Base-by-base conservation (phyloP, 2,888 invertebrate genomes). In the Byasa hedistus region DNA sequence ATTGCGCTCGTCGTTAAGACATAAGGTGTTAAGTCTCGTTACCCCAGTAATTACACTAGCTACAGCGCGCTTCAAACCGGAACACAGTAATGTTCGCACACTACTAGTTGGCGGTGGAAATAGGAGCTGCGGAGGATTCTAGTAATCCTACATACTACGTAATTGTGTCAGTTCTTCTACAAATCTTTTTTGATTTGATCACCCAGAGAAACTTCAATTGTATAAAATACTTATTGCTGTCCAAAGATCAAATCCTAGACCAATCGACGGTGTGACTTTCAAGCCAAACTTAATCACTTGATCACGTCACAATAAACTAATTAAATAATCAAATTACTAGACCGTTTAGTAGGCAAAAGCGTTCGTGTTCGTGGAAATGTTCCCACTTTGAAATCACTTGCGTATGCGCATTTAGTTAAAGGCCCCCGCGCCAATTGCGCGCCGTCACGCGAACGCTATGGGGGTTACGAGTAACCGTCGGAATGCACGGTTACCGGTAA, bases 401-500 rank as follows among this genome's bases (percentile, higher is more conserved):
- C 72, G 62, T 71, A 71, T 71, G 70, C 70, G 70, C 72, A 70
- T 71, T 72, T 65, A 64, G 68, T 68, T 69, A 70, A 72, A 69
- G 64, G 69, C 69, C 70, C 72, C 70, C 68, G 67, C 68, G 65
- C 5, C 36, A 54, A 21, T 64, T 54, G 24, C 68, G 68, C 70
- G 54, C 27, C 62, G 76, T 79, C 82, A 83, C 83, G 83, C 82
- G 66, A 79, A 71, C 69, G 74, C 68, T 68, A 69, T 56, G 69
- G 70, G 69, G 74, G 74, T 72, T 32, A 69, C 57, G 69, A 69
- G 67, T 75, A 76, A 76, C 78, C 75, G 80, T 79, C 69, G 85
- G 85, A 72, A 85, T 84, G 74, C 69, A 52, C 36, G 70, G 65
- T 74, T 78, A 75, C 73, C 73, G 70, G 71, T 68, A 71, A 72